Percentiles rank a stretch among this genome's conserved stretches.
Conservation (phyloP, 2,888 invertebrate species). For the Cosmopolites sordidus region DNA sequence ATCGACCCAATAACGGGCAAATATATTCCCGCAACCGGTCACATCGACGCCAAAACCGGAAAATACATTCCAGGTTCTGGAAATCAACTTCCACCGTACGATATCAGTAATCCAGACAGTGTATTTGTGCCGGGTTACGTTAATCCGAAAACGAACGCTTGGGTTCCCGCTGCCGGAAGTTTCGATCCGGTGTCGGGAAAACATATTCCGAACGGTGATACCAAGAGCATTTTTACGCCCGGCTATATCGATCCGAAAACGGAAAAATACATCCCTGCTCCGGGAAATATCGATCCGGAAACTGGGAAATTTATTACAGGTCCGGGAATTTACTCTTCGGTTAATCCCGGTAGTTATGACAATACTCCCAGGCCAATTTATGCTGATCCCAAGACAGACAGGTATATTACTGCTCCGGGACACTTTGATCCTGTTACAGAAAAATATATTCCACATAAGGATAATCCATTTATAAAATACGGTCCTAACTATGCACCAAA, state of each 20-base stretch:
- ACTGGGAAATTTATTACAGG: background rate
- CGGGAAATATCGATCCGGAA: background rate
- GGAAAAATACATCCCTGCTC: background rate
- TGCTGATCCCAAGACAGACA: background rate
- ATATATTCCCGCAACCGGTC: background rate
- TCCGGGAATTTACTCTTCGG: background rate
- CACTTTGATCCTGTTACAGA: too few relatives aligned
- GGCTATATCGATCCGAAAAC: background rate
- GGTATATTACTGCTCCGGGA: background rate
- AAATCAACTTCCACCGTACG: background rate
- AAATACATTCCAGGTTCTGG: slow-evolving; percentile 1
- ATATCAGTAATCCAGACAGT: background rate
- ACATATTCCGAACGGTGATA: background rate
- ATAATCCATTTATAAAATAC: background rate
- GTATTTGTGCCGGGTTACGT: background rate
- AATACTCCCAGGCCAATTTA: background rate
- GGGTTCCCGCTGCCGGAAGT: background rate
- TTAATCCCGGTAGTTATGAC: background rate
- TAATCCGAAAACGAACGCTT: background rate
- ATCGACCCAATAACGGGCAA: background rate
- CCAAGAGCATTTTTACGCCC: too few relatives aligned
- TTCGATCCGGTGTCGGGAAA: background rate
- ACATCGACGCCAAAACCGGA: slow-evolving; percentile 6
- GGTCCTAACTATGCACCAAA: background rate
- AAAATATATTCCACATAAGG: too few relatives aligned